Conservation (phyloP, 2,113 vertebrate species). For the Archocentrus centrarchus region DNA sequence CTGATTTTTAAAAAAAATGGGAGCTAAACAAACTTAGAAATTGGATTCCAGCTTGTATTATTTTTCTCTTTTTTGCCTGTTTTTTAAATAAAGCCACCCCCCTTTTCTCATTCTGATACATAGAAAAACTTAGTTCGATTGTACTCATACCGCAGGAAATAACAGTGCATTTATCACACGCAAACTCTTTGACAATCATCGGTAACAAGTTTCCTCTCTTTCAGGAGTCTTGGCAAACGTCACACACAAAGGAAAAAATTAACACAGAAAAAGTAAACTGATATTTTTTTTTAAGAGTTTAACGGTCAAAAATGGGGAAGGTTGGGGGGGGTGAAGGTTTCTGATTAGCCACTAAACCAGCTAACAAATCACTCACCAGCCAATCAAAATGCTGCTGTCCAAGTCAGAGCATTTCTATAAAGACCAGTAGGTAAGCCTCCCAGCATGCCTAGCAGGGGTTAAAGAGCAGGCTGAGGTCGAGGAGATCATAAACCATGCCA, state of each 20-base stretch:
- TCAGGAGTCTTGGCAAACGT: slow-evolving; percentile 46
- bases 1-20: background rate
- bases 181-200: slow-evolving; percentile 59
- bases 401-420: background rate
- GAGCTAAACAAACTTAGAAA: slow-evolving; percentile 22
- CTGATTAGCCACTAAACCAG: background rate
- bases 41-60: slow-evolving; percentile 21
- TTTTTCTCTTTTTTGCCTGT: slow-evolving; percentile 31
- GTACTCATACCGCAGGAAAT: slow-evolving; percentile 68
- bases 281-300: slow-evolving; percentile 1
- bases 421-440: slow-evolving; percentile 14
- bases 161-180: slow-evolving; percentile 66
- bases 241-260: slow-evolving; percentile 12
- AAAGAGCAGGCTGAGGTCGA: slow-evolving; percentile 26
- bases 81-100: slow-evolving; percentile 31
- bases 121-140: slow-evolving; percentile 69
- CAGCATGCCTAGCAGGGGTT: slow-evolving; percentile 16
- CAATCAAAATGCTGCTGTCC: background rate
- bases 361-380: background rate
- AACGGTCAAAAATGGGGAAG: slow-evolving; percentile 6
- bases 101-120: slow-evolving; percentile 31
- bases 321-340: background rate
- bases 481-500: slow-evolving; percentile 42
- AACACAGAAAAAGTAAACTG: slow-evolving; percentile 10
- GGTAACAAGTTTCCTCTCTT: slow-evolving; percentile 45